Base-by-base conservation (phyloP, 2,888 invertebrate species). In the Lycaena phlaeas region DNA sequence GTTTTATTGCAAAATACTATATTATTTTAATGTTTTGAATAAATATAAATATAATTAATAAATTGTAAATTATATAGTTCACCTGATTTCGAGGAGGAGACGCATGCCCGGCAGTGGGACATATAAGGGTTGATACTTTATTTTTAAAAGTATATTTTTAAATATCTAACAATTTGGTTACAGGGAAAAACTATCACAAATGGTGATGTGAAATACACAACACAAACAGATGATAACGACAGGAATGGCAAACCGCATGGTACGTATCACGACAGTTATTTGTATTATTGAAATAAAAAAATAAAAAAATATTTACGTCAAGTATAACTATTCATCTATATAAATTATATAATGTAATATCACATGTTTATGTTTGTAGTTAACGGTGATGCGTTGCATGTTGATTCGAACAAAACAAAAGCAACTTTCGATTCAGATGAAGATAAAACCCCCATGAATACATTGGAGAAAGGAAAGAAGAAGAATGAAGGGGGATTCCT, bases 371-470 rank as follows among this genome's bases (percentile, higher is more conserved):
- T 53, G 27, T 44, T 53, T 45, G 62, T 67, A 85, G 84, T 73
- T 4, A 85, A 85, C 46, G 85, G 86, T 11, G 75, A 75, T 37
- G 64, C 76, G 7, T 62, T 81, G 17, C 77, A 84, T 46, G 74
- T 81, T 10, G 81, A 82, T 48, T 81, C 84, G 2, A 87, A 87
- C 61, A 86, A 86, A 50, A 76, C 78, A 25, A 85, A 86, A 56
- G 84, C 87, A 1, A 82, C 85, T 1, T 82, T 88, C 43, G 85
- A 87, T 52, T 87, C 88, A 1, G 85, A 86, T 34, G 82, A 86
- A 54, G 86, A 86, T 40, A 86, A 86, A 55, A 86, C 85, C 9
- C 81, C 85, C 4, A 82, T 84, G 62, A 86, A 86, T 43, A 81
- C 87, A 10, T 66, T 87, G n/a, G 75, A 81, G 39, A 85, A 82